Evolutionary conservation across 2,888 invertebrate genomes (phyloP).

Genomic region (Sthenelais limicola): DNA sequence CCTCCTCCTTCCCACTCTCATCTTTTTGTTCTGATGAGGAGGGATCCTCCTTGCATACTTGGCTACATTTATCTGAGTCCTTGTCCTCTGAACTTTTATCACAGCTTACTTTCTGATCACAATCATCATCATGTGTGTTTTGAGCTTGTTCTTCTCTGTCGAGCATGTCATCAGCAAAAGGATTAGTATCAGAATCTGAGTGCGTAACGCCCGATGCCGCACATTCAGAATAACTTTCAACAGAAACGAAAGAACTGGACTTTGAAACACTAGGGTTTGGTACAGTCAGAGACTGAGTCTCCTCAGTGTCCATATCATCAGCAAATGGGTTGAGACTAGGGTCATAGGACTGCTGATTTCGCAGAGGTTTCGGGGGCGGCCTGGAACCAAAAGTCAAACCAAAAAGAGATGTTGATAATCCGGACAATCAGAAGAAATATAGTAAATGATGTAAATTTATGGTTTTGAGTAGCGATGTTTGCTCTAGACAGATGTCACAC

Average conservation of each 20-base stretch:
- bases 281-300: slow-evolving; percentile 6
- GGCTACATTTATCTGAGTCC: not conserved
- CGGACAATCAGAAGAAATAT: too few relatives aligned
- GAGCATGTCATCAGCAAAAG: slow-evolving; percentile 47
- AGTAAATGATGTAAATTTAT: too few relatives aligned
- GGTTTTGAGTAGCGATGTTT: too few relatives aligned
- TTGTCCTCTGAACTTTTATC: not conserved
- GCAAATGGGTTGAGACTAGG: slow-evolving; percentile 69
- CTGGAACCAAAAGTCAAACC: slow-evolving; percentile 32
- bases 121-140: not conserved
- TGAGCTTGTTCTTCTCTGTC: slow-evolving; percentile 28
- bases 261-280: slow-evolving; percentile 38
- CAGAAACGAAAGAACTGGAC: slow-evolving; percentile 11
- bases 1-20: not conserved
- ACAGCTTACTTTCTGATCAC: not conserved
- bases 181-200: slow-evolving; percentile 40
- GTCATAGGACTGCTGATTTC: slow-evolving; percentile 44
- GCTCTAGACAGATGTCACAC: too few relatives aligned
- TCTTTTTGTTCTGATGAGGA: not conserved
- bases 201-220: slow-evolving; percentile 3
- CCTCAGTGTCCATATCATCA: slow-evolving; percentile 55
- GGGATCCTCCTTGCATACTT: not conserved
- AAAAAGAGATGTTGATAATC: too few relatives aligned
- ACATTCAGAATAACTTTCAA: slow-evolving; percentile 2
- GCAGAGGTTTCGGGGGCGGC: slow-evolving; percentile 28